Base-by-base conservation (phyloP, 2,888 invertebrate species). In the Diaperis boleti region DNA sequence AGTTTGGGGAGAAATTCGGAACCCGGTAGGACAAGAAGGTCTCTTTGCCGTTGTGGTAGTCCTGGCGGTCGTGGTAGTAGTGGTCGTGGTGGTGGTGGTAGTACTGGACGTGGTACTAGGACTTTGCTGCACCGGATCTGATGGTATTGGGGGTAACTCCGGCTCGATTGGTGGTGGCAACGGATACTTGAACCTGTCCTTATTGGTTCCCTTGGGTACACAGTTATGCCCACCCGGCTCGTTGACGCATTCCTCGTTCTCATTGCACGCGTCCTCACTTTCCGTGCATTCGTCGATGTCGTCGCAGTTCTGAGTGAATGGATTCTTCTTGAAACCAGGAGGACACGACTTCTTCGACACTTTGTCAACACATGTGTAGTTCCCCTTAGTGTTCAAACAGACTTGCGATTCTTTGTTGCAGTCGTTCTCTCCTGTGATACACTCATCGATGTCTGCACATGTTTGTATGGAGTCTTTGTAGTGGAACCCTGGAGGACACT, bases 241-340 rank as follows among this genome's bases (percentile, higher is more conserved):
- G 77, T 91, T 91, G 69, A 89, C 85, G 73, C 91, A 91, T 1
- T 85, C 83, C 17, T 88, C 87, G 33, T 84, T 83, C 4, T 82
- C 81, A 0, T 83, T 85, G 55, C 89, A 89, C 52, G 85, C 82
- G 55, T 89, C 83, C 52, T 85, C 82, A 20, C 87, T 87, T 35
- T 85, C 82, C 0, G 83, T 82, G 73, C 94, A 94, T 79, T 94
- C 94, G 76, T 94, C 89, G 69, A 93, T 87, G 82, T 94, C 94
- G 83, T 87, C 86, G 67, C 88, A 89, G 18, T 82, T 82, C 11
- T 85, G 84, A 1, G 84, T 84, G 11, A 72, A 77, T 0, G 75
- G 70, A 71, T 87, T 85, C 65, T 86, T 87, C 71, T 87, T 87
- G 74, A 88, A 89, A 1, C 89, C 89, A 1, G 88, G 85, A 0